These are phyloP conservation scores for Dicentrarchus labrax DNA, from an alignment of 2,113 vertebrate genomes.

Conservation along the genomic window DNA sequence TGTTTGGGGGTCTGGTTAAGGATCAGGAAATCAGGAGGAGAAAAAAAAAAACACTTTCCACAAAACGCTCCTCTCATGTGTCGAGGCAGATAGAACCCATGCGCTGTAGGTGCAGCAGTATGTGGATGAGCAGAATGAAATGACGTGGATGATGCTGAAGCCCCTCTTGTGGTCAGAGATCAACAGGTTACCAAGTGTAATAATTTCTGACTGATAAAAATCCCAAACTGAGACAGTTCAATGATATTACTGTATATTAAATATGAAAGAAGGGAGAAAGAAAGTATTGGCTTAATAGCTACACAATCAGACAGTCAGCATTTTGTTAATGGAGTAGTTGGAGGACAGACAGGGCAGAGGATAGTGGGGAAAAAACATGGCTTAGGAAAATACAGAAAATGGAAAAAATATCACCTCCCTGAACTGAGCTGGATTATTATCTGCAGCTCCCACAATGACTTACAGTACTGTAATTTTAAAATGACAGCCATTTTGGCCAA, in stretches of 20 bases:
- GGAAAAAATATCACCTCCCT: slow-evolving; percentile 62
- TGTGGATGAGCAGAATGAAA: slow-evolving; percentile 62
- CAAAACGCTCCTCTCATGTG: slow-evolving; percentile 32
- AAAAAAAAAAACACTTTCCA: slow-evolving; percentile 4
- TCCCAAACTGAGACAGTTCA: slow-evolving; percentile 22
- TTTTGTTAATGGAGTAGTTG: slow-evolving; percentile 54
- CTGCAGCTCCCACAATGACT: slow-evolving; percentile 50
- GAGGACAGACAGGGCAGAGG: slow-evolving; percentile 29
- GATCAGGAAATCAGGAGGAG: slow-evolving; percentile 24
- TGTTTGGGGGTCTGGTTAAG: slow-evolving; percentile 35
- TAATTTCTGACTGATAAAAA: slow-evolving; percentile 10
- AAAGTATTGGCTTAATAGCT: slow-evolving; percentile 39
- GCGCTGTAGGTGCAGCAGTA: slow-evolving; percentile 26
- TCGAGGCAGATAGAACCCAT: slow-evolving; percentile 23
- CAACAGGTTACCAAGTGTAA: background rate
- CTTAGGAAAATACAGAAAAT: slow-evolving; percentile 58
- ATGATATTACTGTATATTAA: slow-evolving; percentile 20
- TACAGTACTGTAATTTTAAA: slow-evolving; percentile 51
- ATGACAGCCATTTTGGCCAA: slow-evolving; percentile 17
- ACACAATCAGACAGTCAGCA: slow-evolving; percentile 36
- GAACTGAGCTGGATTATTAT: slow-evolving; percentile 61
- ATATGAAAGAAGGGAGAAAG: slow-evolving; percentile 34
- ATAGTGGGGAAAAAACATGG: background rate
- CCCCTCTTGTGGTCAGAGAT: slow-evolving; percentile 24
- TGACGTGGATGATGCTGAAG: slow-evolving; percentile 29